Base-by-base conservation (phyloP, 2,797 vertebrate species). In the Ptychadena robeensis region DNA sequence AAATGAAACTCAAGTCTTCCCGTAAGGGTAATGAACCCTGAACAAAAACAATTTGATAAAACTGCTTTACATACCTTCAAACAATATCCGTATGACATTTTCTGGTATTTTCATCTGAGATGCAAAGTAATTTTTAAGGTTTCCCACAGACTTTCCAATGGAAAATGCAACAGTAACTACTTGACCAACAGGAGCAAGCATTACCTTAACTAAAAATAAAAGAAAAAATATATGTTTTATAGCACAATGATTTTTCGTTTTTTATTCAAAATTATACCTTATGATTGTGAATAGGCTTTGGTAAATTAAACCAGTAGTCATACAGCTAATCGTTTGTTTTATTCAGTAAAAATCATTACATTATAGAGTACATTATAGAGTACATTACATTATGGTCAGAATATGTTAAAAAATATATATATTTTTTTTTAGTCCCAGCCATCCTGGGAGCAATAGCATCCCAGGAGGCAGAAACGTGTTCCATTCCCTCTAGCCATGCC, bases 161-260 rank as follows among this genome's bases (percentile, higher is more conserved):
- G 91, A 92, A 85, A 96, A 95, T 72, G 93, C 88, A 85, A 92
- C 88, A 0, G 92, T 94, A 89, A 96, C 92, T 88, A 95, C 92
- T 32, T 96, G 93, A 72, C 92, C 93, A 67, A 91, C 92, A 3
- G 96, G 96, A 85, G 93, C 86, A 85, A 97, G 90, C 87, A 95
- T 87, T 81, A 96, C 83, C 90, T 95, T 96, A 79, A 97, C 96
- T 97, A 22, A 86, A 73, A 85, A 38, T 0, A 73, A 85, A 85
- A 44, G n/a, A 67, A 67, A 7, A 64, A 25, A 22, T n/a, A n/a
- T n/a, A n/a, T n/a, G 15, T 61, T 28, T 11, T 12, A 61, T 12
- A 12, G n/a, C 25, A 28, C 18, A 3, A 34, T 28, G 28, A 73
- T 53, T 53, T 53, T 53, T n/a, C 18, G 15, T 7, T 53, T 53